Percentiles rank a stretch among this genome's conserved stretches.
These are phyloP conservation scores for Phylloscopus whistleri DNA, from an alignment of 2,113 vertebrate genomes.

Conservation along the genomic window DNA sequence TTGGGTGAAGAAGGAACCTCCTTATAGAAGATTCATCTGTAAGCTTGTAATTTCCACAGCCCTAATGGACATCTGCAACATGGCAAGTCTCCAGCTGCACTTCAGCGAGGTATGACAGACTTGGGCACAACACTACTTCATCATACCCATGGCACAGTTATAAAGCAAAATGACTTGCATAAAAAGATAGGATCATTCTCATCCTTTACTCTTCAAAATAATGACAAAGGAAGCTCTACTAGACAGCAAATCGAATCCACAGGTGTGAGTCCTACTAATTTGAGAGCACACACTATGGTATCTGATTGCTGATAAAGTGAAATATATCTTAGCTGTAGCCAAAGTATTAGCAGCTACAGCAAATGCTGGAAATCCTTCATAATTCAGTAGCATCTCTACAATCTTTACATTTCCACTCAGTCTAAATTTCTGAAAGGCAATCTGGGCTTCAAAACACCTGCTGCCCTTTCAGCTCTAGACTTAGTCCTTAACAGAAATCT, in stretches of 20 bases:
- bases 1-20: not conserved
- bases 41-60: not conserved
- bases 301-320: not conserved
- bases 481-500: not conserved
- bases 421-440: not conserved
- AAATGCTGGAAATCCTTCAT: not conserved
- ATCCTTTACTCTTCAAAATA: not conserved
- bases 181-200: not conserved
- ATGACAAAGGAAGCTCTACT: not conserved
- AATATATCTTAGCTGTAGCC: not conserved
- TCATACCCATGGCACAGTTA: not conserved
- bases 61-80: not conserved
- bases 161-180: not conserved
- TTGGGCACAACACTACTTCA: fast-evolving
- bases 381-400: not conserved
- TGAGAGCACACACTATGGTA: not conserved
- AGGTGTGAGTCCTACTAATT: not conserved
- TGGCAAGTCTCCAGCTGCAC: not conserved
- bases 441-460: not conserved
- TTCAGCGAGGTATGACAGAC: not conserved
- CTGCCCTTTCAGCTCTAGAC: not conserved
- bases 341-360: not conserved
- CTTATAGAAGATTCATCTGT: not conserved
- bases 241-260: not conserved
- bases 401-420: not conserved